Evolutionary conservation across 2,888 invertebrate species (phyloP), one percentile per base, ranked within the genome.

Genomic region (Drosophila austrosaltans): DNA sequence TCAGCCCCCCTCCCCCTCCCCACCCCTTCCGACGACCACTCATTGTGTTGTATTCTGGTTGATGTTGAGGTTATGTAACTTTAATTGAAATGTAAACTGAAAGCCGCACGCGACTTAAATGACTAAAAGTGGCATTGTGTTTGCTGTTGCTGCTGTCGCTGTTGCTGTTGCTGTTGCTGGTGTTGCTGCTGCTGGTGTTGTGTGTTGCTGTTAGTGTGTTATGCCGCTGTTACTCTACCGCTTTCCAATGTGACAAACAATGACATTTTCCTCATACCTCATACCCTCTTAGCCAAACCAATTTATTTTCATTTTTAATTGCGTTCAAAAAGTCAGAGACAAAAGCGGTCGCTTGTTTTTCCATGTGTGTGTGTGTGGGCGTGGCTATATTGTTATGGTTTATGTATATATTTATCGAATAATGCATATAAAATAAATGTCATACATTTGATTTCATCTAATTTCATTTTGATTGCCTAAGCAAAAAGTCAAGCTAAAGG

Each of bases 51-150:
- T 25, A 25, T 10, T 84, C 75, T 77, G 77, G 69, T 81, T 78
- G 75, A 72, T 81, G 72, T 79, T 78, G 74, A 82, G 87, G 84
- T 81, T 85, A 81, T 86, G 82, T 84, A 81, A 84, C 82, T 82
- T 87, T 82, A 87, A 87, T 83, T 87, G 83, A 87, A 85, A 87
- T 83, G 87, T 83, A 82, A 83, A 83, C 82, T 80, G 87, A 70
- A 85, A 72, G 72, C 80, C 81, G 78, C 82, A 82, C 87, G 82
- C 80, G 75, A 85, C 78, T 82, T 72, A 80, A 82, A 75, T 87
- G 80, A 80, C 75, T 72, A 65, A 76, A 77, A 78, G 78, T 79
- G 82, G 76, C 79, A 81, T 74, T 62, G 30, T 63, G 66, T 62
- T 48, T 44, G 20, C 44, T 44, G n/a, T 42, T 42, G 42, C 16